Conservation (phyloP, 1,140 invertebrate species). For the Hyles euphorbiae region DNA sequence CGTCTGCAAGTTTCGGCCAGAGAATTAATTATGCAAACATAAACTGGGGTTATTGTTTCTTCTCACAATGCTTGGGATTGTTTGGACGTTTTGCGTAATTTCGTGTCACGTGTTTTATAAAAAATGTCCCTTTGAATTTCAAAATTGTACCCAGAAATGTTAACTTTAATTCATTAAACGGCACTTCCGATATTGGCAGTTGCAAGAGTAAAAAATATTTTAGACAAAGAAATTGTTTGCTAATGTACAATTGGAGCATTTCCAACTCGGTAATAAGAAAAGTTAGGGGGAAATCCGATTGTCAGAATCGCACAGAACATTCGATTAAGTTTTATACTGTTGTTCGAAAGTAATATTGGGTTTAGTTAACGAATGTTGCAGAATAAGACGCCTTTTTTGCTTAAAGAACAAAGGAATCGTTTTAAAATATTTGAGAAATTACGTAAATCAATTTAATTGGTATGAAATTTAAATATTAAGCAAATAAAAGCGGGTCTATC, state of each 20-base stretch:
- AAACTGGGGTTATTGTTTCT: slow-evolving; percentile 55
- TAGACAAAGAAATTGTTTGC: slow-evolving; percentile 2
- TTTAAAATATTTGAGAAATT: no score
- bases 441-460: no score
- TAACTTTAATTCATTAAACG: background rate
- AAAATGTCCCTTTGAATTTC: slow-evolving; percentile 5
- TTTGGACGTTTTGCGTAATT: slow-evolving; percentile 73
- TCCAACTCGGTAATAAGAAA: slow-evolving; percentile 21
- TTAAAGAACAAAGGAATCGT: background rate
- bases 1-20: slow-evolving; percentile 41
- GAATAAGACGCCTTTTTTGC: background rate
- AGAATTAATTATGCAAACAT: slow-evolving; percentile 68
- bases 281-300: slow-evolving; percentile 14
- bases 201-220: background rate
- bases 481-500: background rate
- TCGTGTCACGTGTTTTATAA: slow-evolving; percentile 27
- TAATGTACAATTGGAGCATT: slow-evolving; percentile 15
- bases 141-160: background rate
- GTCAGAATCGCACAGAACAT: slow-evolving; percentile 12
- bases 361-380: background rate
- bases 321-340: slow-evolving; percentile 15
- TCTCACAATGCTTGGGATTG: slow-evolving; percentile 41
- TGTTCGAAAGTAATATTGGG: slow-evolving; percentile 6
- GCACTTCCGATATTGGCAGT: background rate
- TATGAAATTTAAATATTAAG: background rate